Percentiles rank a stretch among this genome's conserved stretches.
phyloP scores from a whole-genome alignment of 2,113 vertebrate species.

The Grus americana region DNA sequence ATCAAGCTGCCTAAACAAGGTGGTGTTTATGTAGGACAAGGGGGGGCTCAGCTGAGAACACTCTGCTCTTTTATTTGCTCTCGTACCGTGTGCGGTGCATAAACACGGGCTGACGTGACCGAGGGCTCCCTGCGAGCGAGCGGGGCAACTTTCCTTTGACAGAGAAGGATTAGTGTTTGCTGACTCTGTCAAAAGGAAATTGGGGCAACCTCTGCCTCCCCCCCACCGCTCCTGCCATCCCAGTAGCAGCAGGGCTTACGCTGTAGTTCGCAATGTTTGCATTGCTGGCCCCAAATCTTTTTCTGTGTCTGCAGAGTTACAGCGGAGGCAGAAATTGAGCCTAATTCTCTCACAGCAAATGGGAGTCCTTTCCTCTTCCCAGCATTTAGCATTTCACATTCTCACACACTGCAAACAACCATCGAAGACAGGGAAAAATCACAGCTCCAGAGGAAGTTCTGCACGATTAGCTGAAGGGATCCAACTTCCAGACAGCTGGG shows the following conservation, averaged over 20 bases:
- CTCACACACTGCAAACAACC: neutral
- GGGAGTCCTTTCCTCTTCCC: neutral
- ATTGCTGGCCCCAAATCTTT: neutral
- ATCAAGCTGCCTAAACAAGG: constrained; percentile 27
- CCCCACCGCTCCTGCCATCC: neutral
- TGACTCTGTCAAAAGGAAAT: neutral
- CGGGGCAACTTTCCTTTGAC: neutral
- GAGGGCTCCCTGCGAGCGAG: fast-evolving
- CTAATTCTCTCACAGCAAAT: neutral
- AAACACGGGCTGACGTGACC: neutral
- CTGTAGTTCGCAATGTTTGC: neutral
- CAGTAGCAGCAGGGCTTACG: neutral
- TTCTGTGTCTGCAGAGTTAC: neutral
- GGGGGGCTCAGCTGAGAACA: constrained; percentile 9
- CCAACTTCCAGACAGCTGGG: neutral
- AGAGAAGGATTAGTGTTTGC: neutral
- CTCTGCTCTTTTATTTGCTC: constrained; percentile 21
- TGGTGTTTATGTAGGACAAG: neutral
- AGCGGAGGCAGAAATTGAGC: neutral
- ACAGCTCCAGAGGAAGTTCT: neutral
- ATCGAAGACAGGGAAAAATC: neutral
- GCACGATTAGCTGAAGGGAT: neutral
- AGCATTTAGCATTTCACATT: neutral
- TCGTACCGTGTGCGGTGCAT: neutral
- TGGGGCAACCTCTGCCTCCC: neutral